These are phyloP conservation scores for Porites lobata DNA, from an alignment of 92 coral and sea anemone genomes.

Conservation along the genomic window DNA sequence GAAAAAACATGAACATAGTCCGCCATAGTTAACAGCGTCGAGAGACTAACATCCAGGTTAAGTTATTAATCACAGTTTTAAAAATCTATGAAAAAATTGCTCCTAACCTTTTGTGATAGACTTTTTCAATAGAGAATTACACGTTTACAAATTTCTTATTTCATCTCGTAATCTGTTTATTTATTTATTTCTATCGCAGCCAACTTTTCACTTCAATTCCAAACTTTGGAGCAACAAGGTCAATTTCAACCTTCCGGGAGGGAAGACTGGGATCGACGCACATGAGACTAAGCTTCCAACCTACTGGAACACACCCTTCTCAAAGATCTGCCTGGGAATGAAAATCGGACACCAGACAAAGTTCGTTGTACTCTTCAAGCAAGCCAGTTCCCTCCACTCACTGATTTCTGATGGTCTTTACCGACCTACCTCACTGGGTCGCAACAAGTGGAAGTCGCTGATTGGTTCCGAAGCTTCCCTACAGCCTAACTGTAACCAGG, in stretches of 20 bases:
- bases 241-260: constrained; percentile 3
- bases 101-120: not conserved
- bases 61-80: no score
- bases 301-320: constrained; percentile 31
- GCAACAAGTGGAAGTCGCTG: constrained; percentile 25
- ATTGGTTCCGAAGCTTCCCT: not conserved
- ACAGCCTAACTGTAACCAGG: constrained; percentile 5
- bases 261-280: constrained; percentile 27
- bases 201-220: constrained; percentile 37
- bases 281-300: constrained; percentile 37
- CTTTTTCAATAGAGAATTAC: not conserved
- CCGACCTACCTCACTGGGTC: constrained; percentile 27
- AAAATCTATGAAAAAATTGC: no score
- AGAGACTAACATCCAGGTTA: no score
- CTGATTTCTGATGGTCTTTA: constrained; percentile 24
- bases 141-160: not conserved
- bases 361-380: not conserved
- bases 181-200: constrained; percentile 2
- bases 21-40: no score
- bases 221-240: constrained; percentile 19
- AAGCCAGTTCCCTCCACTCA: constrained; percentile 30
- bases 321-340: constrained; percentile 46
- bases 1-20: no score
- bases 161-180: not conserved
- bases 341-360: constrained; percentile 28